A percentile compares a stretch with the other conserved stretches of the same genome.
Conservation (phyloP, 2,797 vertebrate genomes). For the Anabas testudineus region DNA sequence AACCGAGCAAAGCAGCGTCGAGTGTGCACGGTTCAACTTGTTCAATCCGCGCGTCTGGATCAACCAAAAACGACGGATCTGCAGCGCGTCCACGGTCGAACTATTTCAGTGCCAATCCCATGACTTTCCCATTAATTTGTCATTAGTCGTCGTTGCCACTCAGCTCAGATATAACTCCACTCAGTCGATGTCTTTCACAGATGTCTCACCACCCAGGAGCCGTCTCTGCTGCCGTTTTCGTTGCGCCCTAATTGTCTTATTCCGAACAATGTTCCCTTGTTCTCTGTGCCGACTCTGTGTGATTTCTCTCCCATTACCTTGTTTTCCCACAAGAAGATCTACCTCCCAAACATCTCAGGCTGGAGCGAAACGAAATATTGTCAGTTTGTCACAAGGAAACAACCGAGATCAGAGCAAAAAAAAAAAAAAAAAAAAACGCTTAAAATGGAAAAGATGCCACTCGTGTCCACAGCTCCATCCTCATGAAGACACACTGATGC, state of each 20-base stretch:
- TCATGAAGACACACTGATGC: conserved; percentile 70
- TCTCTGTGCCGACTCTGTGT: conserved; percentile 62
- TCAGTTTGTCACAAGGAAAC: conserved; percentile 27
- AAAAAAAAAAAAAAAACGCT: conserved; percentile 33
- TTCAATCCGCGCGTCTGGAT: conserved; percentile 59
- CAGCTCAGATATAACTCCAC: conserved; percentile 58
- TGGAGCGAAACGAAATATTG: background rate
- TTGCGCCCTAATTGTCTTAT: conserved; percentile 73
- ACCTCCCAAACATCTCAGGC: conserved; percentile 49
- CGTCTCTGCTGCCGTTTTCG: conserved; percentile 63
- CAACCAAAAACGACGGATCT: conserved; percentile 38
- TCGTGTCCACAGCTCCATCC: conserved; percentile 79
- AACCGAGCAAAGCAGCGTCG: too few species aligned
- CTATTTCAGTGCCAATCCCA: conserved; percentile 75
- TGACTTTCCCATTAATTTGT: conserved; percentile 73
- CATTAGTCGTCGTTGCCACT: conserved; percentile 52
- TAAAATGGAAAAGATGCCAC: conserved; percentile 64
- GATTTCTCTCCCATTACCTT: conserved; percentile 80
- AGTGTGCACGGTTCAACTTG: too few species aligned
- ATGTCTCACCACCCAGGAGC: conserved; percentile 54
- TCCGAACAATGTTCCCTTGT: conserved; percentile 79
- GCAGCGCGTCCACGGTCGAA: conserved; percentile 51
- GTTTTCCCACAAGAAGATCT: conserved; percentile 47
- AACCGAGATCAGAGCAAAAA: conserved; percentile 7
- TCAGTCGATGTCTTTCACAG: conserved; percentile 29